phyloP scores from a whole-genome alignment of 2,113 vertebrate species.

The Ameiurus melas region DNA sequence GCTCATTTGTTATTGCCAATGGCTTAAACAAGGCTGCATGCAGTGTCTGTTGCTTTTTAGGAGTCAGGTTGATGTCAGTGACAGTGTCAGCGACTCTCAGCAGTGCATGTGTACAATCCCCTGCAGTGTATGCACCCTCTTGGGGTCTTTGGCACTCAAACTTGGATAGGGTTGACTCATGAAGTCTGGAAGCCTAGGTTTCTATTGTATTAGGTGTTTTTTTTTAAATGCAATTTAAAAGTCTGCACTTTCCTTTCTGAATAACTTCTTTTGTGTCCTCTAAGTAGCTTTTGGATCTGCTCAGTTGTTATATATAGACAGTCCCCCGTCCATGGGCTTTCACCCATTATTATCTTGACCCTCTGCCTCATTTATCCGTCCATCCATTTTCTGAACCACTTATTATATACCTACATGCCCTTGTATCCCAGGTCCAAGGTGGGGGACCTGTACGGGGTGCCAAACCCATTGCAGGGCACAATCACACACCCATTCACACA shows the following conservation, averaged over 20 bases:
- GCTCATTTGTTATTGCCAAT: conserved; percentile 2
- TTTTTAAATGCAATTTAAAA: no score
- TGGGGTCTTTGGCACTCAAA: neutral
- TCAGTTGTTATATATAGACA: neutral
- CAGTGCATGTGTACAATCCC: neutral
- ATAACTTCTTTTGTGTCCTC: neutral
- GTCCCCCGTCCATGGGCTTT: neutral
- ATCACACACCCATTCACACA: no score
- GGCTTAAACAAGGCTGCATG: conserved; percentile 5
- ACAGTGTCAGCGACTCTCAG: conserved; percentile 8
- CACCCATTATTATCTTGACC: neutral
- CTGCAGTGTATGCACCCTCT: neutral
- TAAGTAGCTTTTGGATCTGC: neutral
- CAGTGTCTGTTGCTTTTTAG: conserved; percentile 7
- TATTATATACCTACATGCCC: no score
- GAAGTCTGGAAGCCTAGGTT: neutral
- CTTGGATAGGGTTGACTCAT: neutral
- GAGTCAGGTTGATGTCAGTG: conserved; percentile 20
- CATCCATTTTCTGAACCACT: no score
- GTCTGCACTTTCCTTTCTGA: neutral
- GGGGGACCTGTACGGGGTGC: no score
- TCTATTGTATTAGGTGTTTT: neutral
- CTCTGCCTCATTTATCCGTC: neutral
- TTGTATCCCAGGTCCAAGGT: no score
- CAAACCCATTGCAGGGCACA: no score